Conservation (phyloP, 2,888 invertebrate species). For the Oxyteleia sp. region DNA sequence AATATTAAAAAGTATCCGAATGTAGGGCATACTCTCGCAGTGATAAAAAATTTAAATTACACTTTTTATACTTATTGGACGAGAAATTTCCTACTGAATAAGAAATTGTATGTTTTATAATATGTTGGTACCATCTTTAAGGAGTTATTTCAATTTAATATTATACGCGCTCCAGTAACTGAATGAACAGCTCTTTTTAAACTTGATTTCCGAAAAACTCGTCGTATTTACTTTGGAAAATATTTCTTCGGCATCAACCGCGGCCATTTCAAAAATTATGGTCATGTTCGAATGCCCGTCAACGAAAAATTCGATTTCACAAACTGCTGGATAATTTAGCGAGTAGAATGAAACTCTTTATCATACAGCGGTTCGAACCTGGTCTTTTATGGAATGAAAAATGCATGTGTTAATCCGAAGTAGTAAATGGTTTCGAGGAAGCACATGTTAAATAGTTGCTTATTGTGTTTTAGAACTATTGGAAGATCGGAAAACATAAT, state of each 20-base stretch:
- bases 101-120: too few species aligned
- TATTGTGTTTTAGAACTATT: too few species aligned
- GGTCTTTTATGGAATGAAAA: conserved; percentile 52
- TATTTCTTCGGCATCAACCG: too few species aligned
- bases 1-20: too few species aligned
- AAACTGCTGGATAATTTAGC: conserved; percentile 51
- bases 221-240: background rate
- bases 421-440: conserved; percentile 49
- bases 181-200: background rate
- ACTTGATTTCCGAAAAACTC: background rate
- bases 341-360: conserved; percentile 53
- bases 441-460: conserved; percentile 47
- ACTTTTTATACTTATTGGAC: too few species aligned
- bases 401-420: conserved; percentile 53
- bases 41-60: too few species aligned
- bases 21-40: too few species aligned
- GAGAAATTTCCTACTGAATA: too few species aligned
- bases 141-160: too few species aligned
- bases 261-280: too few species aligned
- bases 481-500: too few species aligned
- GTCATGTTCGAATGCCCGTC: conserved; percentile 9
- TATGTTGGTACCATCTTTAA: too few species aligned
- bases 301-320: conserved; percentile 42
- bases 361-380: conserved; percentile 26
- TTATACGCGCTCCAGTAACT: background rate